phyloP scores from a whole-genome alignment of 2,797 vertebrate species.

The Sebastes cheni region DNA sequence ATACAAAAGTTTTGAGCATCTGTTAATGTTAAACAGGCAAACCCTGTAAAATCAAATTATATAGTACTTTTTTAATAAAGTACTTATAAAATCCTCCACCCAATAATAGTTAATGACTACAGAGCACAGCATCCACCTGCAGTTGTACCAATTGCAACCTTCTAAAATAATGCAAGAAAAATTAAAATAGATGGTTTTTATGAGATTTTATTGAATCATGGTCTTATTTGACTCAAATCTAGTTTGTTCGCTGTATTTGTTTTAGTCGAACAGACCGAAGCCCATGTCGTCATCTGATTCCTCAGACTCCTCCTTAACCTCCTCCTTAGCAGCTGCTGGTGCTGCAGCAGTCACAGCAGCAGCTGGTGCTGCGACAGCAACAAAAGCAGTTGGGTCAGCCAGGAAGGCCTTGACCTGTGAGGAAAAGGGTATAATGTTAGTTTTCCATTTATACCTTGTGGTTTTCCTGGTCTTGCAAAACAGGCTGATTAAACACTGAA shows the following conservation, averaged over 20 bases:
- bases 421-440: background rate
- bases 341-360: conserved; percentile 76
- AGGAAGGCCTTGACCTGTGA: conserved; percentile 93
- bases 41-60: no score
- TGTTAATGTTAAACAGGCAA: background rate
- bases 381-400: conserved; percentile 95
- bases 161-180: background rate
- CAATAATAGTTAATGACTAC: no score
- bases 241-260: conserved; percentile 9
- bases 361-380: conserved; percentile 82
- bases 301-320: conserved; percentile 91
- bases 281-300: conserved; percentile 97
- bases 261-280: conserved; percentile 94
- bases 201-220: conserved; percentile 61
- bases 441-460: background rate
- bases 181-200: background rate
- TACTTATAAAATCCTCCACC: no score
- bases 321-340: conserved; percentile 70
- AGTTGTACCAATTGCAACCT: no score
- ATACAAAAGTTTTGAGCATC: background rate
- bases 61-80: no score
- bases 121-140: background rate
- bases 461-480: background rate
- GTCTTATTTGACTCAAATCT: conserved; percentile 24
- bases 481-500: conserved; percentile 26